Evolutionary conservation across 1,140 invertebrate genomes (phyloP).

Genomic region (Aradophagus sp.): DNA sequence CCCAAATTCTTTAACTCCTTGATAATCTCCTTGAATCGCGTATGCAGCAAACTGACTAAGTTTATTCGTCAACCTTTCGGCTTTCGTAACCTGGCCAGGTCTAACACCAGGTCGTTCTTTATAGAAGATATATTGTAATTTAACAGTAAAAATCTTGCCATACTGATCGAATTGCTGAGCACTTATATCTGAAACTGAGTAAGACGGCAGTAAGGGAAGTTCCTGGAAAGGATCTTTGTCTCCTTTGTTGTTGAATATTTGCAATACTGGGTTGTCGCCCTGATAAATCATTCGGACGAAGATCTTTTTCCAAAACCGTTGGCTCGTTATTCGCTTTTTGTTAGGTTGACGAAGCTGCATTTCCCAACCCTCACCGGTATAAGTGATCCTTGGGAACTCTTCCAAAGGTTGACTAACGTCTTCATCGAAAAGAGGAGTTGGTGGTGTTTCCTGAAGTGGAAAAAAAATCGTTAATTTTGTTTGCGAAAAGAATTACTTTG

Average conservation of each 20-base stretch:
- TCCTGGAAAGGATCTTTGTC: constrained; percentile 96
- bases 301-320: constrained; percentile 98
- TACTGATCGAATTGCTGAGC: constrained; percentile 98
- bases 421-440: constrained; percentile 95
- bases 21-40: constrained; percentile 94
- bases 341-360: constrained; percentile 96
- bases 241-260: constrained; percentile 87
- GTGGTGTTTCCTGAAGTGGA: constrained; percentile 82
- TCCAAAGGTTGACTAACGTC: constrained; percentile 94
- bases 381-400: constrained; percentile 89
- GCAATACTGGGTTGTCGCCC: constrained; percentile 88
- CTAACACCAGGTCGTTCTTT: constrained; percentile 97
- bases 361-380: constrained; percentile 93
- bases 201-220: constrained; percentile 92
- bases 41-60: constrained; percentile 95
- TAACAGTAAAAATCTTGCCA: constrained; percentile 99
- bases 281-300: constrained; percentile 87
- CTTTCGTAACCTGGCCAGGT: constrained; percentile 96
- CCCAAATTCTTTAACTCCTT: constrained; percentile 93
- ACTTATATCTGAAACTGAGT: constrained; percentile 93
- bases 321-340: constrained; percentile 97
- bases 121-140: constrained; percentile 98
- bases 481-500: too few relatives aligned
- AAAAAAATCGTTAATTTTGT: not conserved
- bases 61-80: constrained; percentile 91